phyloP scores from a whole-genome alignment of 2,888 invertebrate genomes.

The Thalpophila matura region DNA sequence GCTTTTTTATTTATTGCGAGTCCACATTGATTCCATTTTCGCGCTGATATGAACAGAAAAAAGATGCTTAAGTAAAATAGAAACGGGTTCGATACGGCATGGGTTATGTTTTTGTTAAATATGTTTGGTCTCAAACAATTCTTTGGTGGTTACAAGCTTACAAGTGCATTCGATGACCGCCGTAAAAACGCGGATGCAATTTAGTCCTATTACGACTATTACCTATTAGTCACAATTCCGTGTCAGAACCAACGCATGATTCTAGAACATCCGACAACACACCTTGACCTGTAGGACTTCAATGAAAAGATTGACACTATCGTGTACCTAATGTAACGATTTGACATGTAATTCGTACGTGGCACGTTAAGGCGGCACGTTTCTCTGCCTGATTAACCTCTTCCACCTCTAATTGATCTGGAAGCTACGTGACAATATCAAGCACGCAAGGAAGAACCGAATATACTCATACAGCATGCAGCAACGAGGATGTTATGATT shows the following conservation, averaged over 20 bases:
- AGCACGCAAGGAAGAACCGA: conserved; percentile 47
- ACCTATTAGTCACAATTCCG: conserved; percentile 15
- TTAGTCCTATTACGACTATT: conserved; percentile 25
- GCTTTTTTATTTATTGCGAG: conserved; percentile 26
- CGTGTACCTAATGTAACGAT: conserved; percentile 33
- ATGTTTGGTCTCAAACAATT: background rate
- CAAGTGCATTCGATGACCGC: conserved; percentile 29
- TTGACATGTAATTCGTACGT: conserved; percentile 33
- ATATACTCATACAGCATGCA: conserved; percentile 33
- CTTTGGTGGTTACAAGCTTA: background rate
- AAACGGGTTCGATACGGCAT: background rate
- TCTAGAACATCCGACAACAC: conserved; percentile 29
- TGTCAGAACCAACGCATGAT: conserved; percentile 4
- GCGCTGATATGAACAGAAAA: background rate
- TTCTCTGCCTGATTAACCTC: conserved; percentile 47
- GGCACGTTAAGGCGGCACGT: conserved; percentile 26
- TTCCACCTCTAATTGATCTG: conserved; percentile 53
- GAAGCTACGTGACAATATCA: conserved; percentile 42
- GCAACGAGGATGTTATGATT: conserved; percentile 10
- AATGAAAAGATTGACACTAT: conserved; percentile 57
- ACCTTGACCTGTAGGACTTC: conserved; percentile 33
- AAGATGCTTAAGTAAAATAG: background rate
- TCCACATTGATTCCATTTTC: background rate
- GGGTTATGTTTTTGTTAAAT: background rate
- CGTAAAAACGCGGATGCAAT: conserved; percentile 14